Percentiles rank a stretch among this genome's conserved stretches.
Evolutionary conservation across 2,888 invertebrate species (phyloP).

Genomic region (Cheilosia impressa): DNA sequence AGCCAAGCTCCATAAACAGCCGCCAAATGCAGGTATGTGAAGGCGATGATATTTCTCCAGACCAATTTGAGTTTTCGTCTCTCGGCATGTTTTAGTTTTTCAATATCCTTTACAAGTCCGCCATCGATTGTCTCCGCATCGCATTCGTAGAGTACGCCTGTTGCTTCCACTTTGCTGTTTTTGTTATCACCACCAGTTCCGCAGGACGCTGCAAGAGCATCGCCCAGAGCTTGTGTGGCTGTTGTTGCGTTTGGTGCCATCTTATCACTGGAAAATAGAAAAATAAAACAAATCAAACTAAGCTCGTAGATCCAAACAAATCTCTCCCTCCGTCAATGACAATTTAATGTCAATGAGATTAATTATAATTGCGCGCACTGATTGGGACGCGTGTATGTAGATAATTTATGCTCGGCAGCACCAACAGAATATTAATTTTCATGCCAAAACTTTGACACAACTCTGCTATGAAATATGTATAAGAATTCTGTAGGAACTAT

Average conservation of each 20-base stretch:
- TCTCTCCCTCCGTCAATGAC: too few relatives aligned
- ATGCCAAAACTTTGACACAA: not conserved
- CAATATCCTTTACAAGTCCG: slow-evolving; percentile 86
- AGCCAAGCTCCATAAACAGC: slow-evolving; percentile 91
- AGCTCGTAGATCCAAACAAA: slow-evolving; percentile 1
- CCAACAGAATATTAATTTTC: not conserved
- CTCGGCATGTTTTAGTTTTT: slow-evolving; percentile 85
- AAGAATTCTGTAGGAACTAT: not conserved
- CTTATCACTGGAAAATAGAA: slow-evolving; percentile 66
- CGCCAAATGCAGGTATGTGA: slow-evolving; percentile 89
- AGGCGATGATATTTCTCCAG: slow-evolving; percentile 93
- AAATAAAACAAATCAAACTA: not conserved
- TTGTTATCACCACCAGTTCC: slow-evolving; percentile 78
- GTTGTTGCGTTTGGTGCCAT: slow-evolving; percentile 82
- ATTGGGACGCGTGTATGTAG: not conserved
- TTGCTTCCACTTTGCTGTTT: slow-evolving; percentile 81
- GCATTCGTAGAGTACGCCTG: slow-evolving; percentile 87
- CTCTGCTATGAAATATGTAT: not conserved
- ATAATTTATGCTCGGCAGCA: not conserved
- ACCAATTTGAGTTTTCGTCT: slow-evolving; percentile 87
- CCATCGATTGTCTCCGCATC: slow-evolving; percentile 88
- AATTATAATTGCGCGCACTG: slow-evolving; percentile 1
- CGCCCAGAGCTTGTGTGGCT: slow-evolving; percentile 82
- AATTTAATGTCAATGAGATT: slow-evolving; percentile 8
- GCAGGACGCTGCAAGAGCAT: slow-evolving; percentile 78